These are phyloP conservation scores for Takifugu bimaculatus DNA, from an alignment of 2,113 vertebrate genomes.

Conservation along the genomic window DNA sequence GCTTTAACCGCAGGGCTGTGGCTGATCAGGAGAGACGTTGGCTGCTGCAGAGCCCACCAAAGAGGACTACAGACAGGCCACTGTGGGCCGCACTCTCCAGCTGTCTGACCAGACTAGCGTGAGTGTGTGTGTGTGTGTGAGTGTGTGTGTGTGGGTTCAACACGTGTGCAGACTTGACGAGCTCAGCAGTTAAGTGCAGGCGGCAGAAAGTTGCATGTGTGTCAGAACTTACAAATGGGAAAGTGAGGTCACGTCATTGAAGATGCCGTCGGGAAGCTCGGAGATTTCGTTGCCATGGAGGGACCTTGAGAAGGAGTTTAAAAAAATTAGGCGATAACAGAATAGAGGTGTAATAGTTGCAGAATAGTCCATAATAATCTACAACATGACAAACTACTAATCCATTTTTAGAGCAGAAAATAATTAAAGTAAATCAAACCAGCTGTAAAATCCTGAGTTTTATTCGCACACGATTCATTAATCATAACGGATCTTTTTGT, in stretches of 20 bases:
- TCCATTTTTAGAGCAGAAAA: no score
- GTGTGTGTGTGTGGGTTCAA: constrained; percentile 2
- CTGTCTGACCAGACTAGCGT: constrained; percentile 39
- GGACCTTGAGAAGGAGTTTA: constrained; percentile 74
- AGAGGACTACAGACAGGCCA: constrained; percentile 58
- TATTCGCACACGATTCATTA: neutral
- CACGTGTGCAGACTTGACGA: constrained; percentile 16
- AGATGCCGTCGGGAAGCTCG: constrained; percentile 90
- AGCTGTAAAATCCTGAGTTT: no score
- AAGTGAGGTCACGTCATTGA: constrained; percentile 86
- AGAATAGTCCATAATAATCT: no score
- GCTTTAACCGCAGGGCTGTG: constrained; percentile 46
- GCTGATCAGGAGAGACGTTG: constrained; percentile 37
- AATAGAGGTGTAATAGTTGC: no score
- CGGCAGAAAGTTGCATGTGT: constrained; percentile 3
- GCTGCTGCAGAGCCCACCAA: constrained; percentile 44
- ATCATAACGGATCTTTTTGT: constrained; percentile 24
- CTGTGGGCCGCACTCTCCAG: constrained; percentile 43
- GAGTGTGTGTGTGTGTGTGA: constrained; percentile 10
- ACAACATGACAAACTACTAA: no score
- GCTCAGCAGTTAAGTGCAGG: constrained; percentile 9
- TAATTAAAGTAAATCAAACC: no score
- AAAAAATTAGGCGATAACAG: neutral
- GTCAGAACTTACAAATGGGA: constrained; percentile 91
- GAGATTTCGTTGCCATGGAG: constrained; percentile 97